Base-by-base conservation (phyloP, 2,888 invertebrate species). In the Eurytoma adleriae region DNA sequence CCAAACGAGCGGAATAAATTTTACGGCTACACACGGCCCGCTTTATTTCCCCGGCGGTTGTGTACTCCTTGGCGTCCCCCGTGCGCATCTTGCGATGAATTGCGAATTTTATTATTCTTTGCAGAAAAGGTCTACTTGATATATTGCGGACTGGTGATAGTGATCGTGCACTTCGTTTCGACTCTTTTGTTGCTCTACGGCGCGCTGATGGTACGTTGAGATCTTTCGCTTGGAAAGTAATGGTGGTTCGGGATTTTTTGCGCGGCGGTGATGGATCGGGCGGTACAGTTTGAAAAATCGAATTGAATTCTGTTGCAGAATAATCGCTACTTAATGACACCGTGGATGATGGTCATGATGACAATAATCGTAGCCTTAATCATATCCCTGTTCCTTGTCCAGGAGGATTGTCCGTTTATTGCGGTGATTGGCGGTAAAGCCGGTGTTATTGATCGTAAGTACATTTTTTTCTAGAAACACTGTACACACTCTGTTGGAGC, bases 341-440 rank as follows among this genome's bases (percentile, higher is more conserved):
- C 91, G 4, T 92, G 91, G 91, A 87, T 91, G 86, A 91, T 89
- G 86, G 86, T 89, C 54, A 89, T 88, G 88, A 88, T 90, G 85
- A 88, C 89, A 70, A 88, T 88, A 79, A 88, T 89, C 77, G 86
- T 87, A 27, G 88, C 90, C 7, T 84, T 90, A 40, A 86, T 90
- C 18, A 87, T 91, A 73, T 89, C 90, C 4, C 73, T 91, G 27
- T 89, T 91, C 79, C 85, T 91, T 64, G 87, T 89, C 18, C 73
- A 87, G 78, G 85, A 88, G 77, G 89, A 88, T 74, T 88, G 89
- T 77, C 88, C 89, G 2, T 88, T 89, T 64, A 86, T 89, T 20
- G 88, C 87, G 24, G 83, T 86, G 30, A 82, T 89, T 3, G 89
- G 89, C 13, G 88, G 89, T 40, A 88, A 85, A 73, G 87, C 87